Evolutionary conservation across 2,888 invertebrate species (phyloP).

Genomic region (Ormyrus pomaceus): DNA sequence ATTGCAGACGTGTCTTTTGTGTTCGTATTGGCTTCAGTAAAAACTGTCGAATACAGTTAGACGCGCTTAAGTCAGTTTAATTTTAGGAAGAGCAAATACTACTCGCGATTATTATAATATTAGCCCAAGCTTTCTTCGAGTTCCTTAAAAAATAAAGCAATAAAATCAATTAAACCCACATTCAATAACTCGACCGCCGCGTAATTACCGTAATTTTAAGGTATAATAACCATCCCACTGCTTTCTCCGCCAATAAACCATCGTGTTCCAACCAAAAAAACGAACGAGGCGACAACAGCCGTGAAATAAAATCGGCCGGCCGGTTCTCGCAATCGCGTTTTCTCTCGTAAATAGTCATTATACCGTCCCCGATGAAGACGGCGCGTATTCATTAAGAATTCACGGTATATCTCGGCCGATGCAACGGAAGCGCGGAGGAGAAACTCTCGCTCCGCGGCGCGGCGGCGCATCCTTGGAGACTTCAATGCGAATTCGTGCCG

Average conservation of each 20-base stretch:
- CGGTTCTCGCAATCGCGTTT: not conserved
- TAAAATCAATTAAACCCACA: too few relatives aligned
- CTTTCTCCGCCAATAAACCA: too few relatives aligned
- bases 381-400: not conserved
- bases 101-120: too few relatives aligned
- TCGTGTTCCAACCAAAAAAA: not conserved
- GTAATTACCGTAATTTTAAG: too few relatives aligned
- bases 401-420: conserved; percentile 39
- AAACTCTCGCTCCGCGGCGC: conserved; percentile 5
- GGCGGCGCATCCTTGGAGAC: conserved; percentile 37
- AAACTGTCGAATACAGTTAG: not conserved
- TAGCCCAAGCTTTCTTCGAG: not conserved
- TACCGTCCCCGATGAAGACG: not conserved
- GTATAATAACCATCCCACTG: too few relatives aligned
- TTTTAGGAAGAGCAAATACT: too few relatives aligned
- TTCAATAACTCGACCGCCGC: too few relatives aligned
- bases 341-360: not conserved
- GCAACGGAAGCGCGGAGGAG: conserved; percentile 41
- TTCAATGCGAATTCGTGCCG: conserved; percentile 43
- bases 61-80: not conserved
- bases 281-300: not conserved
- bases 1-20: not conserved
- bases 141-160: not conserved
- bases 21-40: not conserved
- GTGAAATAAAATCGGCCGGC: not conserved